phyloP scores from a whole-genome alignment of 1,140 invertebrate genomes.

The Notospermus geniculatus region DNA sequence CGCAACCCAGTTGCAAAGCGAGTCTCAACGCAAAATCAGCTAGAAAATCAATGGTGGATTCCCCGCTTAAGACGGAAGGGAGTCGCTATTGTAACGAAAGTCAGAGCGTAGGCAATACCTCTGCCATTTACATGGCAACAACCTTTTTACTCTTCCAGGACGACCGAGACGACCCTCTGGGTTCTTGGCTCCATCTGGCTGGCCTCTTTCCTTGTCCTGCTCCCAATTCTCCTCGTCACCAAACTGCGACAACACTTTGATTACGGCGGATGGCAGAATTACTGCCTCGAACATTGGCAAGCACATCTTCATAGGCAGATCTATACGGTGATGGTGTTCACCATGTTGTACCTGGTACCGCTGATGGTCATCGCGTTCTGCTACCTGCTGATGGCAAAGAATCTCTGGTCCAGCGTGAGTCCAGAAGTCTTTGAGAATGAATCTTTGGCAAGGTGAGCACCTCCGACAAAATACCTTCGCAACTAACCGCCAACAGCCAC shows the following conservation, averaged over 20 bases:
- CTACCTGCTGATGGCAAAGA: conserved; percentile 35
- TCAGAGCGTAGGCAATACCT: no score
- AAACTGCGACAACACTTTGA: conserved; percentile 5
- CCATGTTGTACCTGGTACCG: conserved; percentile 31
- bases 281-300: not conserved
- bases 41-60: no score
- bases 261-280: conserved; percentile 1
- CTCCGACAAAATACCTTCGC: no score
- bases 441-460: not conserved
- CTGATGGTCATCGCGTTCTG: conserved; percentile 28
- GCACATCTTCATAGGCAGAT: conserved; percentile 14
- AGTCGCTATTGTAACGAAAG: no score
- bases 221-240: conserved; percentile 22
- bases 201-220: conserved; percentile 24
- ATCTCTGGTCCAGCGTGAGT: conserved; percentile 24
- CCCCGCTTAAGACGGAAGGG: no score
- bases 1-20: no score
- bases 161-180: conserved; percentile 18
- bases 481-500: no score
- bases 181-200: conserved; percentile 30
- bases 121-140: no score
- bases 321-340: conserved; percentile 27
- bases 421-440: conserved; percentile 12
- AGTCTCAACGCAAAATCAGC: no score
- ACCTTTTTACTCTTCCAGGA: conserved; percentile 29